Evolutionary conservation across 2,113 vertebrate species (phyloP).

Genomic region (Leucosticte australis): DNA sequence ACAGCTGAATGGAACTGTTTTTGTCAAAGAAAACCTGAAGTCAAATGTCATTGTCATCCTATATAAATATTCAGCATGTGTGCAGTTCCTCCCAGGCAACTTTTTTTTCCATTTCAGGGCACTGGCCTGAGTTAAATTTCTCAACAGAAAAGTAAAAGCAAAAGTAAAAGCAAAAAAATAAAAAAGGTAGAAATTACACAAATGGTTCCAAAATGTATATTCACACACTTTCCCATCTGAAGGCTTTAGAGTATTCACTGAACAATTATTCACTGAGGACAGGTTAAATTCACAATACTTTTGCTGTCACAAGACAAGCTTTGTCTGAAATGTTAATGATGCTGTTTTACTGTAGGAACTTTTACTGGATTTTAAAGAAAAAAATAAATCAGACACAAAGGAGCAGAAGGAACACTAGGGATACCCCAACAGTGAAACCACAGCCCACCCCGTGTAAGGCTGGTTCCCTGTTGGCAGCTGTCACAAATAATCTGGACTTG

Average conservation of each 20-base stretch:
- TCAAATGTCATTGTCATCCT: constrained; percentile 36
- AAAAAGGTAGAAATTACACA: not conserved
- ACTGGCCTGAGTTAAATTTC: not conserved
- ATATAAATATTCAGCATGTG: constrained; percentile 33
- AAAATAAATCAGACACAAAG: not conserved
- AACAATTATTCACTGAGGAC: not conserved
- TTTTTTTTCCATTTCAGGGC: not conserved
- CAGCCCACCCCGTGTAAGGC: not conserved
- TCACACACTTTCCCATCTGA: not conserved
- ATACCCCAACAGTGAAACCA: not conserved
- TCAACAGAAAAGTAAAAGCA: not conserved
- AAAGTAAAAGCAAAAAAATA: not conserved
- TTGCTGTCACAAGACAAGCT: not conserved
- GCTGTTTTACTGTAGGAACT: not conserved
- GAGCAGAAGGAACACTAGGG: not conserved
- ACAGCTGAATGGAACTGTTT: constrained; percentile 20
- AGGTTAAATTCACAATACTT: not conserved
- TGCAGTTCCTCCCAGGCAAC: not conserved
- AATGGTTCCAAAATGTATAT: not conserved
- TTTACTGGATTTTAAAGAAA: not conserved
- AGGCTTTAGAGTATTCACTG: not conserved
- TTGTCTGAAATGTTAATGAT: not conserved
- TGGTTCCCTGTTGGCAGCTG: not conserved
- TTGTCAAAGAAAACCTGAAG: constrained; percentile 24
- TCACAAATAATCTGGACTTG: not conserved